Evolutionary conservation across 2,797 vertebrate species (phyloP), one percentile per base, ranked within the genome.

Genomic region (Cyprinella venusta): DNA sequence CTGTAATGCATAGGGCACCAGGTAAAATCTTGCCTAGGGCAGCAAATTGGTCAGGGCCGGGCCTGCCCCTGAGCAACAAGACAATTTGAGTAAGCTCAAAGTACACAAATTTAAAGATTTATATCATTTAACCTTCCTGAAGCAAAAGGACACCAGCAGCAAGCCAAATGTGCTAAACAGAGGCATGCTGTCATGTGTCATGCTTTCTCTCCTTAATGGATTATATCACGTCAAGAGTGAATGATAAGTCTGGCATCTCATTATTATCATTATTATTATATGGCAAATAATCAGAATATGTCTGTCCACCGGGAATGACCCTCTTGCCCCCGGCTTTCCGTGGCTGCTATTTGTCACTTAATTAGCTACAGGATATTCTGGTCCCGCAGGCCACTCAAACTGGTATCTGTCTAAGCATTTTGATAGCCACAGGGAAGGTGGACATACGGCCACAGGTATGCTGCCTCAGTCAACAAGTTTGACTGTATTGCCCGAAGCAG

Each of bases 241-340:
- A 77, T 77, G 74, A 83, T 83, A 83, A 78, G 30, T 77, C 81
- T 83, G 81, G 65, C n/a, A 63, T 84, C 75, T 85, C 79, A 88
- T 87, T 88, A 87, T 67, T 83, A 84, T 85, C 79, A 88, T 87
- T 88, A 86, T 61, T 83, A 84, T 85, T 75, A 76, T 81, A 40
- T 82, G 71, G 79, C 79, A 79, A 87, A 82, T 82, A 72, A 76
- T 77, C 36, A 50, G 54, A 87, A 81, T 85, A 63, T 84, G 74
- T 45, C 78, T 33, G 78, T 71, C 76, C 48, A 24, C 80, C 63
- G 42, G 80, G 81, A 67, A 85, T 10, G 56, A 82, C 76, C 79
- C 82, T 81, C 65, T 87, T 77, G 86, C 84, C 86, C 76, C 68
- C 59, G 76, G 87, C 81, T 84, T 86, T 79, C 75, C 15, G 40